Evolutionary conservation across 2,113 vertebrate genomes (phyloP).

Genomic region (Amia ocellicauda): DNA sequence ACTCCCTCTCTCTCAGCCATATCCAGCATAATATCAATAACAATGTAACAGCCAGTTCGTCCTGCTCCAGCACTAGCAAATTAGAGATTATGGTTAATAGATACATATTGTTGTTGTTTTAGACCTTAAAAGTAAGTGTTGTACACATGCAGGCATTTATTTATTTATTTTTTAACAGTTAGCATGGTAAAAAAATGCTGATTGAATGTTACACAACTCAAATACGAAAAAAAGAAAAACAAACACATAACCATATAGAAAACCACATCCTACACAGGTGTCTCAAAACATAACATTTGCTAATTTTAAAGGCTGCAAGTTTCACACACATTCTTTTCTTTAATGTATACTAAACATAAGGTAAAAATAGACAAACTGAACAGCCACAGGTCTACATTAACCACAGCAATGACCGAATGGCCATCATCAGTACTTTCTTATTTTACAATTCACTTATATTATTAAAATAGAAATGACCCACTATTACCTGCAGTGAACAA

Average conservation of each 20-base stretch:
- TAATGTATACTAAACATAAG: no score
- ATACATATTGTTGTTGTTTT: no score
- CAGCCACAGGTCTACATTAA: no score
- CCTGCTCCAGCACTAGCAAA: slow-evolving; percentile 87
- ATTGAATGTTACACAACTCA: background rate
- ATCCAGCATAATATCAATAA: slow-evolving; percentile 98
- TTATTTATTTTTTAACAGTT: no score
- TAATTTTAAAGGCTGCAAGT: background rate
- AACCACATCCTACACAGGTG: background rate
- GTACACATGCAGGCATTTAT: no score
- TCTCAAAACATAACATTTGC: background rate
- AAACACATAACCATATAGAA: background rate
- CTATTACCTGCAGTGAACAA: slow-evolving; percentile 96
- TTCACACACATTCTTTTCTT: no score
- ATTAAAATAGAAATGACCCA: no score
- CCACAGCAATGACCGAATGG: no score
- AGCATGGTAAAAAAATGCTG: slow-evolving; percentile 1
- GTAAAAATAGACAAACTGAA: no score
- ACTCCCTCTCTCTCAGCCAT: slow-evolving; percentile 98
- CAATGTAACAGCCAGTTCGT: slow-evolving; percentile 94
- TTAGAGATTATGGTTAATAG: background rate
- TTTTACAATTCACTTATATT: no score
- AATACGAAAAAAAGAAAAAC: background rate
- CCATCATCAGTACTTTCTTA: no score
- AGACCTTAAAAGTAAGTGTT: no score